Conservation (phyloP, 2,888 invertebrate species). For the Drosophila putrida region DNA sequence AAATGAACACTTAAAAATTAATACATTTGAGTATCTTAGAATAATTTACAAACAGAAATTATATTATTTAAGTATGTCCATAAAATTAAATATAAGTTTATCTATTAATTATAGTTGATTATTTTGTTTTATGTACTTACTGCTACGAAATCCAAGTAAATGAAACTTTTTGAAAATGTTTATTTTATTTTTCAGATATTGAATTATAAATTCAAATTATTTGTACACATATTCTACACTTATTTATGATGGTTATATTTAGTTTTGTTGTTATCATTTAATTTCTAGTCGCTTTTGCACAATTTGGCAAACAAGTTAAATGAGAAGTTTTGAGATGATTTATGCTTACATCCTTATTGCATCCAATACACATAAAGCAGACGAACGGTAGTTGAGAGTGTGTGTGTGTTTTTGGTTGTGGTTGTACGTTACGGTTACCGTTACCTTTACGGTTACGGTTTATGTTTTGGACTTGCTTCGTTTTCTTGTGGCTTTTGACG, state of each 20-base stretch:
- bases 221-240: constrained; percentile 26
- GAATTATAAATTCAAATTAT: constrained; percentile 2
- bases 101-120: too few species aligned
- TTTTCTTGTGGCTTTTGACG: constrained; percentile 33
- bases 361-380: constrained; percentile 5
- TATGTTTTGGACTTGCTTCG: constrained; percentile 10
- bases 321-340: constrained; percentile 53
- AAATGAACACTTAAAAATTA: too few species aligned
- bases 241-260: not conserved
- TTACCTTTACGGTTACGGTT: constrained; percentile 18
- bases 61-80: too few species aligned
- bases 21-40: too few species aligned
- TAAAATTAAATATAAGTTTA: too few species aligned
- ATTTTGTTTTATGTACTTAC: not conserved
- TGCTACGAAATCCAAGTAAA: not conserved
- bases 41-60: too few species aligned
- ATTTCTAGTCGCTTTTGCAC: constrained; percentile 12
- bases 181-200: not conserved
- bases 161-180: not conserved
- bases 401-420: constrained; percentile 5
- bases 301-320: constrained; percentile 51
- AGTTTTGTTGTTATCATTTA: not conserved
- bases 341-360: constrained; percentile 34
- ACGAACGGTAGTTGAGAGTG: constrained; percentile 6
- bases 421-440: constrained; percentile 9